Evolutionary conservation across 2,113 vertebrate species (phyloP).

Genomic region (Rhinogobius similis): DNA sequence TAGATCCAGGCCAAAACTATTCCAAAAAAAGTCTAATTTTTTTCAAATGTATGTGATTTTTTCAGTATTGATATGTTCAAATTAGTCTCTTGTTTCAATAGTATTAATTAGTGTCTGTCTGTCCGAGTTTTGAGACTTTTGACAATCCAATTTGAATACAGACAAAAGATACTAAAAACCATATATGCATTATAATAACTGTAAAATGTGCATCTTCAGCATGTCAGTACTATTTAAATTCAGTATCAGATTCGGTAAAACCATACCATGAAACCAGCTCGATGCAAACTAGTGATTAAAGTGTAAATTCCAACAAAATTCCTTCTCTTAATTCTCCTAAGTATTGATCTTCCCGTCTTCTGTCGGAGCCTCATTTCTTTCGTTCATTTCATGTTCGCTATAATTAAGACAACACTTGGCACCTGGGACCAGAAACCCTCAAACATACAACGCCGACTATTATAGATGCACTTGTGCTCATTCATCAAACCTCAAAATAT

Average conservation of each 20-base stretch:
- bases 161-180: background rate
- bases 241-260: background rate
- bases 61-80: no score
- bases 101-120: no score
- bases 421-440: slow-evolving; percentile 44
- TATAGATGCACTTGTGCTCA: slow-evolving; percentile 25
- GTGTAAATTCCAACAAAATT: background rate
- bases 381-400: slow-evolving; percentile 39
- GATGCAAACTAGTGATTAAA: background rate
- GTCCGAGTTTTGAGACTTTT: no score
- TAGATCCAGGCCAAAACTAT: no score
- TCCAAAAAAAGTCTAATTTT: no score
- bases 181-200: background rate
- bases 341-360: slow-evolving; percentile 41
- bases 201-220: background rate
- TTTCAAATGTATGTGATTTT: no score
- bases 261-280: background rate
- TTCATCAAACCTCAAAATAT: slow-evolving; percentile 54
- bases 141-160: no score
- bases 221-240: background rate
- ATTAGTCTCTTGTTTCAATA: no score
- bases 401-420: slow-evolving; percentile 59
- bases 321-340: slow-evolving; percentile 19
- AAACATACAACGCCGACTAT: slow-evolving; percentile 15
- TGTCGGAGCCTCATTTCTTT: slow-evolving; percentile 19